These are phyloP conservation scores for Parnassius apollo DNA, from an alignment of 2,888 invertebrate genomes.

Conservation along the genomic window DNA sequence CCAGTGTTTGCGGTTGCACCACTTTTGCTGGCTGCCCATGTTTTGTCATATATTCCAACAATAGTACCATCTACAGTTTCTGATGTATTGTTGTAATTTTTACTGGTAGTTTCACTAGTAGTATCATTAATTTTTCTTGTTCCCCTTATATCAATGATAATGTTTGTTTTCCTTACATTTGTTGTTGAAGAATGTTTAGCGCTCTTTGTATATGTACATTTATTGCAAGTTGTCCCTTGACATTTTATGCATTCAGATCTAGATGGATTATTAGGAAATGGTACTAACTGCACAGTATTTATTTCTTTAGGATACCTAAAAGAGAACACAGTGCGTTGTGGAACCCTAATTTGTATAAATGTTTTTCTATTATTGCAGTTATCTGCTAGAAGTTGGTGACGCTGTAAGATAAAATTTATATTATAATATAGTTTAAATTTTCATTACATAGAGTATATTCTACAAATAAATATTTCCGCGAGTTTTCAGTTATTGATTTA, in stretches of 20 bases:
- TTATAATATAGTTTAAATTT: background rate
- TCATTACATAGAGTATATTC: background rate
- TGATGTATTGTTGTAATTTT: slow-evolving; percentile 6
- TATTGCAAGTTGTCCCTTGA: slow-evolving; percentile 28
- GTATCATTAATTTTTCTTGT: slow-evolving; percentile 24
- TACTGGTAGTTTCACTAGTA: slow-evolving; percentile 26
- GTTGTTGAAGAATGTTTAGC: slow-evolving; percentile 12
- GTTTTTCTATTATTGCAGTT: slow-evolving; percentile 35
- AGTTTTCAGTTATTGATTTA: background rate
- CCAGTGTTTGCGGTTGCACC: slow-evolving; percentile 22
- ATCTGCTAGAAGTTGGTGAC: slow-evolving; percentile 19
- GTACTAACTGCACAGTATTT: slow-evolving; percentile 34
- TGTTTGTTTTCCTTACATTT: slow-evolving; percentile 35
- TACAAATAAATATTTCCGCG: background rate
- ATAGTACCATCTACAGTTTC: slow-evolving; percentile 21
- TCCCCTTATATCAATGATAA: slow-evolving; percentile 40
- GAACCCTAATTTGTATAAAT: slow-evolving; percentile 37
- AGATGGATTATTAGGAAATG: slow-evolving; percentile 29
- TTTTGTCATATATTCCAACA: slow-evolving; percentile 31
- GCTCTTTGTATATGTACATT: slow-evolving; percentile 25
- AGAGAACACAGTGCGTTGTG: slow-evolving; percentile 33
- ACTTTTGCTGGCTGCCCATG: slow-evolving; percentile 33
- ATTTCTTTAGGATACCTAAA: slow-evolving; percentile 34
- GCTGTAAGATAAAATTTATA: slow-evolving; percentile 27
- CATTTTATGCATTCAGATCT: slow-evolving; percentile 29